A percentile compares a stretch with the other conserved stretches of the same genome.
phyloP scores from a whole-genome alignment of 2,888 invertebrate species.

The Lithosia quadra region DNA sequence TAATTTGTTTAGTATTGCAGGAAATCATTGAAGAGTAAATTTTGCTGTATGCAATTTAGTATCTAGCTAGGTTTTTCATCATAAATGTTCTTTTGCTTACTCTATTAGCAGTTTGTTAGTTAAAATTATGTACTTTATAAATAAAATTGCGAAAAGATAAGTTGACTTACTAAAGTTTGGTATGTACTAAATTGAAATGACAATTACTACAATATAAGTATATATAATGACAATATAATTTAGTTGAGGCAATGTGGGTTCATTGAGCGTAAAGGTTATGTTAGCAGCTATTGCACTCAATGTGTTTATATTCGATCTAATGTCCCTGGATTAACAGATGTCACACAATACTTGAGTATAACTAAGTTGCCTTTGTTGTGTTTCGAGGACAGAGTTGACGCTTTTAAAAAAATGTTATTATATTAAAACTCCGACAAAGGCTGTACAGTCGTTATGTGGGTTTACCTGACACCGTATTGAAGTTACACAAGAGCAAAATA shows the following conservation, averaged over 20 bases:
- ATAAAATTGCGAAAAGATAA: too few relatives aligned
- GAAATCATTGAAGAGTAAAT: slow-evolving; percentile 23
- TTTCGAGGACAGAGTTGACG: not conserved
- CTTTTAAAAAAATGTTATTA: slow-evolving; percentile 1
- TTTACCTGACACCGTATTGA: not conserved
- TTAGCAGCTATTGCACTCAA: slow-evolving; percentile 14
- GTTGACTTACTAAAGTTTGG: too few relatives aligned
- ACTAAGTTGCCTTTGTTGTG: not conserved
- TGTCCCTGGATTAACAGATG: not conserved
- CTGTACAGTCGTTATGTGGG: not conserved
- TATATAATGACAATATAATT: not conserved
- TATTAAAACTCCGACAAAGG: not conserved
- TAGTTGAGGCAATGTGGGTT: slow-evolving; percentile 29
- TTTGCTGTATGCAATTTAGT: not conserved
- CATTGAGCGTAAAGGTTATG: slow-evolving; percentile 18
- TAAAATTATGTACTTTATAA: not conserved
- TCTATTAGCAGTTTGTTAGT: not conserved
- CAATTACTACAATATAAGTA: not conserved
- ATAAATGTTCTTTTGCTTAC: not conserved
- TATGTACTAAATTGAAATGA: not conserved
- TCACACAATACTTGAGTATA: not conserved
- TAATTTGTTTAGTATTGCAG: slow-evolving; percentile 20
- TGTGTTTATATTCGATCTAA: slow-evolving; percentile 8
- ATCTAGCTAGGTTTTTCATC: not conserved
- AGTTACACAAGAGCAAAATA: not conserved